Conservation (phyloP, 1,140 invertebrate species). For the Drosophila ficusphila region DNA sequence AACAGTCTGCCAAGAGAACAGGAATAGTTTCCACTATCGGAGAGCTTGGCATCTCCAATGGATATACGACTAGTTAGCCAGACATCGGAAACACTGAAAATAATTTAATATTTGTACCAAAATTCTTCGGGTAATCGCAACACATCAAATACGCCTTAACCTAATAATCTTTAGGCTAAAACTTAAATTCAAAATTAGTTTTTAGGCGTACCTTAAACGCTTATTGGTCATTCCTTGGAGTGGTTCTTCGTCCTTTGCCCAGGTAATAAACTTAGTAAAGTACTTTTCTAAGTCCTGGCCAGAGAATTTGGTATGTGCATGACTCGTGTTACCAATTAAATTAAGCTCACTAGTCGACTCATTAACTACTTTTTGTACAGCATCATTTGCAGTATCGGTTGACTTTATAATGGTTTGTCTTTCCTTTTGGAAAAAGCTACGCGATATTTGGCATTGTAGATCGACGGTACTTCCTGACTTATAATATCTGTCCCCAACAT, state of each 20-base stretch:
- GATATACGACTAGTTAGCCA: conserved; percentile 81
- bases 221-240: conserved; percentile 56
- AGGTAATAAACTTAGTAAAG: conserved; percentile 84
- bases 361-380: conserved; percentile 24
- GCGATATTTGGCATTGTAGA: conserved; percentile 87
- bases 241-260: conserved; percentile 81
- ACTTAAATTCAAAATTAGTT: too few species aligned
- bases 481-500: conserved; percentile 89
- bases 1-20: conserved; percentile 83
- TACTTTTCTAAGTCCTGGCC: conserved; percentile 82
- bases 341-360: conserved; percentile 55
- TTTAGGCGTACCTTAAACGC: conserved; percentile 69
- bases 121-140: too few species aligned
- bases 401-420: conserved; percentile 67
- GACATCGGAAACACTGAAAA: conserved; percentile 74
- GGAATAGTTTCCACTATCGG: conserved; percentile 84
- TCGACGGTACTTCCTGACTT: conserved; percentile 90
- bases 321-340: conserved; percentile 70
- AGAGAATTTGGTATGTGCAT: conserved; percentile 72
- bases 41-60: conserved; percentile 80
- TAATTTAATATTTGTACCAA: neutral
- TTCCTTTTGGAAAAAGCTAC: conserved; percentile 78
- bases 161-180: too few species aligned
- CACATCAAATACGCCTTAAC: too few species aligned
- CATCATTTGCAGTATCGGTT: conserved; percentile 19